A percentile compares a stretch with the other conserved stretches of the same genome.
Evolutionary conservation across 2,113 vertebrate genomes (phyloP).

Genomic region (Kryptolebias marmoratus): DNA sequence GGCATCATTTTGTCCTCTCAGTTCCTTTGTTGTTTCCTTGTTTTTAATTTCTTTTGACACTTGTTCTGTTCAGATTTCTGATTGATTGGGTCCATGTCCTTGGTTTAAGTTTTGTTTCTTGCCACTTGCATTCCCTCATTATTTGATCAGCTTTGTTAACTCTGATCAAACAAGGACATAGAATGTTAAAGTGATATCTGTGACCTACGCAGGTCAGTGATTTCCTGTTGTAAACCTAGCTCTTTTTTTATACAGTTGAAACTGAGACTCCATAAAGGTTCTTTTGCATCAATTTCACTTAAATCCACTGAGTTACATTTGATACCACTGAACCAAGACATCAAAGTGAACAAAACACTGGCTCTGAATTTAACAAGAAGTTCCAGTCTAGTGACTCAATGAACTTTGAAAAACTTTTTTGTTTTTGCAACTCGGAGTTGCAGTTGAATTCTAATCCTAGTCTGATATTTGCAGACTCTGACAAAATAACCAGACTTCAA

Average conservation of each 20-base stretch:
- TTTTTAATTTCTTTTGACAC: slow-evolving; percentile 66
- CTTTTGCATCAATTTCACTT: slow-evolving; percentile 26
- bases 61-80: slow-evolving; percentile 54
- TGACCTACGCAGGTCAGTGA: slow-evolving; percentile 53
- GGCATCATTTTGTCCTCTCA: slow-evolving; percentile 60
- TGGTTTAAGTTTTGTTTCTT: slow-evolving; percentile 43
- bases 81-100: slow-evolving; percentile 44
- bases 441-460: slow-evolving; percentile 14
- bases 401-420: slow-evolving; percentile 27
- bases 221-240: slow-evolving; percentile 41
- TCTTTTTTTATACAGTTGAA: slow-evolving; percentile 26
- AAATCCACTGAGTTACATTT: slow-evolving; percentile 22
- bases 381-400: slow-evolving; percentile 29
- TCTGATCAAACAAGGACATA: slow-evolving; percentile 52
- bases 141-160: slow-evolving; percentile 68
- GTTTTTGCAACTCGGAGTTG: slow-evolving; percentile 19
- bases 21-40: slow-evolving; percentile 61
- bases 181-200: slow-evolving; percentile 45
- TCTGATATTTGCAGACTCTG: slow-evolving; percentile 16
- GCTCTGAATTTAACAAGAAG: slow-evolving; percentile 42
- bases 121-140: slow-evolving; percentile 31
- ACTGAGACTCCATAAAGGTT: slow-evolving; percentile 29
- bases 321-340: slow-evolving; percentile 35
- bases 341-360: slow-evolving; percentile 42
- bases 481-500: slow-evolving; percentile 36